Base-by-base conservation (phyloP, 2,113 vertebrate genomes). In the Bubo bubo region DNA sequence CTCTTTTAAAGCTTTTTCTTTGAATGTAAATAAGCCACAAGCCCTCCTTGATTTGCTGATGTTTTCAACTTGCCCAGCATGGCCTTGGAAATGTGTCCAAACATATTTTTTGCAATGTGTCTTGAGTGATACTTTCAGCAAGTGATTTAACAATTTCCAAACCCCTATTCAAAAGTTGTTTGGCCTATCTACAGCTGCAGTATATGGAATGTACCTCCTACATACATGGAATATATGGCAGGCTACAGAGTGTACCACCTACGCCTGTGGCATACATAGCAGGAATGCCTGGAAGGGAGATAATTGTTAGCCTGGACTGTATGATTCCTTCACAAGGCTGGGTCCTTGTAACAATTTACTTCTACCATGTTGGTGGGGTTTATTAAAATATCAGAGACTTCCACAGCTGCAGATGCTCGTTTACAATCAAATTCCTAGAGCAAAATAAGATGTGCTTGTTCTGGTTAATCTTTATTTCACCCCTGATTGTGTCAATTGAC, bases 261-360 rank as follows among this genome's bases (percentile, higher is more conserved):
- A 34, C 0, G 0, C 6, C 5, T 27, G 28, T 34, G 43, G 12
- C 24, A 58, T 7, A 34, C 5, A 10, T 8, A 35, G 23, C 5
- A 39, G 24, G 24, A 43, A 71, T 58, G 32, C 28, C 53, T 68
- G 49, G 49, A 92, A 93, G 32, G 13, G 12, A 75, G 9, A 37
- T 8, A 4, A 3, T 28, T 56, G 24, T n/a, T 71, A 72, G 28
- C 23, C 39, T 72, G 43, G 26, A 21, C 24, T 56, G 11, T 24
- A 13, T 18, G 18, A 55, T 22, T 50, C 3, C 21, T 52, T 79
- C 56, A 20, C 10, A 49, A 52, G 43, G 23, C 43, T 76, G 8
- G 8, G 12, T 60, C 11, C 12, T 35, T 52, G 32, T 52, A 60
- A 4, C 13, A 52, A 18, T 59, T 75, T 63, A 17, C 14, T 83